Evolutionary conservation across 2,113 vertebrate species (phyloP).

Genomic region (Alethe castanea): DNA sequence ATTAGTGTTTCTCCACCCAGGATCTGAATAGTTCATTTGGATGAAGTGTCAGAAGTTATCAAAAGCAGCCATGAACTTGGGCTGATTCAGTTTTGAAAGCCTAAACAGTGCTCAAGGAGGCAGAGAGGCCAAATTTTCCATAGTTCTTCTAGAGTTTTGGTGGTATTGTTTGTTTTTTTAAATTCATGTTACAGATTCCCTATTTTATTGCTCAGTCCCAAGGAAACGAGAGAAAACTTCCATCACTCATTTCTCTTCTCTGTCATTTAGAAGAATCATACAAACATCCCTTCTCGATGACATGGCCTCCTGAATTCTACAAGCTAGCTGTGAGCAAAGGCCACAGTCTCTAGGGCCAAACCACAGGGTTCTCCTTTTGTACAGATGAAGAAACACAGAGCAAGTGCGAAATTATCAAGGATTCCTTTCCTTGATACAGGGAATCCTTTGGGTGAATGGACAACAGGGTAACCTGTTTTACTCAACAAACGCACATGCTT

Average conservation of each 20-base stretch:
- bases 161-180: not conserved
- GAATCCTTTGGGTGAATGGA: not conserved
- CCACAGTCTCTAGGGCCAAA: not conserved
- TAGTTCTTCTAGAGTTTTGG: not conserved
- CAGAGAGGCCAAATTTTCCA: not conserved
- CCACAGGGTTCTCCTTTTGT: not conserved
- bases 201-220: not conserved
- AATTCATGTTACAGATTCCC: not conserved
- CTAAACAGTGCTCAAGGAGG: not conserved
- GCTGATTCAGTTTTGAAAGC: not conserved
- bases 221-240: not conserved
- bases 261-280: not conserved
- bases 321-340: not conserved
- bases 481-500: not conserved
- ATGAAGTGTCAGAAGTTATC: constrained; percentile 46
- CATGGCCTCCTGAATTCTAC: not conserved
- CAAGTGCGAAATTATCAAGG: not conserved
- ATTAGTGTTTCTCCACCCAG: constrained; percentile 52
- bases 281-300: not conserved
- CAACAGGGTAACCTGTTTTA: not conserved
- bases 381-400: constrained; percentile 3
- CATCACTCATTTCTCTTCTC: not conserved
- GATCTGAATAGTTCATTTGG: constrained; percentile 41
- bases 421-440: not conserved
- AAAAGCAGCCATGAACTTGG: constrained; percentile 13